Base-by-base conservation (phyloP, 2,888 invertebrate genomes). In the Pinctada fucata region DNA sequence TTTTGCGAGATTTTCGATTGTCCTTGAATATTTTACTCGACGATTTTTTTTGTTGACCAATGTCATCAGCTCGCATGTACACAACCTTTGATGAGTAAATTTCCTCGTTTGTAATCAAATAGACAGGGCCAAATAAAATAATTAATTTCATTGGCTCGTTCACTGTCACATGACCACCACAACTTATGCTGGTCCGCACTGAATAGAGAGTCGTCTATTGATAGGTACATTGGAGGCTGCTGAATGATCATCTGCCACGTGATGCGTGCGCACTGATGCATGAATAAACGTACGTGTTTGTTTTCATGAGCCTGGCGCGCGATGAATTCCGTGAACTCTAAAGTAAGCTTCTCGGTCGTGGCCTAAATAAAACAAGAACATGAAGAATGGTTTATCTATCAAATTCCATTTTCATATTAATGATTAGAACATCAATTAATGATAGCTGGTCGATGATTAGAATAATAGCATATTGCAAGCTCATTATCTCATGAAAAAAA, bases 221-320 rank as follows among this genome's bases (percentile, higher is more conserved):
- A 83, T 4, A 90, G 81, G 51, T 73, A 82, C 90, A 90, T 90
- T 4, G 88, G 85, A 5, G 89, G 88, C 72, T 85, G 86, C 72
- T 90, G 90, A 6, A 89, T 84, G n/a, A 86, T 85, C 90, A 90
- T 90, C 70, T 90, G 90, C 90, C 90, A 90, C 8, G 89, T 86
- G 72, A 88, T 52, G 4, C 81, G 78, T 8, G 86, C 86, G 73
- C 88, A 86, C 67, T 87, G 87, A 47, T 84, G 84, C 52, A 88
- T 81, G 71, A 88, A 90, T 51, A 65, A 51, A 1, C 68, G 48
- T 50, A 79, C 75, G 8, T 68, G 49, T 52, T 81, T 77, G 49
- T 81, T 76, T 47, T 79, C 50, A 47, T 79, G 67, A 51, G 64
- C 65, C 31, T 79, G 71, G 16, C 58, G 66, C 49, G 81, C 75